Conservation (phyloP, 2,797 vertebrate species). For the Netta rufina region DNA sequence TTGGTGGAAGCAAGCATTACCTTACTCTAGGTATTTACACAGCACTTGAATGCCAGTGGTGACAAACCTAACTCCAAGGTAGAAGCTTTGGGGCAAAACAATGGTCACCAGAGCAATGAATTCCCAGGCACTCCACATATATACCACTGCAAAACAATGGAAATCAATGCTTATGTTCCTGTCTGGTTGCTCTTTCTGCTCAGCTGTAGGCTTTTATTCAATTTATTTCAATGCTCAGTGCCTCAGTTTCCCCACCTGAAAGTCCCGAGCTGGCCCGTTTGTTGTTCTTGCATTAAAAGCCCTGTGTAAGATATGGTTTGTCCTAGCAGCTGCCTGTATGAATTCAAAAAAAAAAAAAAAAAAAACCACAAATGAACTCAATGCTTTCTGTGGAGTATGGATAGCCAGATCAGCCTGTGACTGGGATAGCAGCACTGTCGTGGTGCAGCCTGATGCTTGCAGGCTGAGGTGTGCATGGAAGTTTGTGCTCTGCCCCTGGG, state of each 20-base stretch:
- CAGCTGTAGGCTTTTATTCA: neutral
- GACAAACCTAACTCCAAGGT: neutral
- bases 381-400: neutral
- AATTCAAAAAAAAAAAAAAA: neutral
- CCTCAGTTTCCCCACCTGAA: neutral
- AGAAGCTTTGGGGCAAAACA: neutral
- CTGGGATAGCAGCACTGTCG: neutral
- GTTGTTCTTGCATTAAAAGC: neutral
- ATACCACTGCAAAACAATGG: neutral
- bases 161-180: neutral
- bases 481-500: neutral
- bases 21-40: neutral
- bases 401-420: neutral
- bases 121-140: neutral
- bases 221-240: neutral
- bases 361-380: neutral
- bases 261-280: neutral
- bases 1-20: neutral
- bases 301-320: neutral
- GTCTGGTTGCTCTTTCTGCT: neutral
- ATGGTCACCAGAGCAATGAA: neutral
- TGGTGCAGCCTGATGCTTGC: rapidly evolving
- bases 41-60: neutral
- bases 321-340: neutral
- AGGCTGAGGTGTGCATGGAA: neutral